Base-by-base conservation (phyloP, 2,888 invertebrate genomes). In the Campoletis raptor region DNA sequence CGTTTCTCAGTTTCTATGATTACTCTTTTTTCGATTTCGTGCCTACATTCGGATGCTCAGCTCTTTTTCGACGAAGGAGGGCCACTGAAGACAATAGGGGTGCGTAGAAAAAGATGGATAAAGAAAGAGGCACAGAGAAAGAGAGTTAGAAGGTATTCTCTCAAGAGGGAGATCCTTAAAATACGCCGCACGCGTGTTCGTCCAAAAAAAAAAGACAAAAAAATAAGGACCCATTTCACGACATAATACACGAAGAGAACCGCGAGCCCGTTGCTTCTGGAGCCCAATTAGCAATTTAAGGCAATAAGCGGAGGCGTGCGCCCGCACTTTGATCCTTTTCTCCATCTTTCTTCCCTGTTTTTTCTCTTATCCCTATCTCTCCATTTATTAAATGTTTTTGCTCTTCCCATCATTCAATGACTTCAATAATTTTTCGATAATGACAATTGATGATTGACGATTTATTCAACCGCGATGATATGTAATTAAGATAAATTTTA, bases 201-300 rank as follows among this genome's bases (percentile, higher is more conserved):
- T 24, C 21, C 30, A 64, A 64, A 79, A 12, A 74, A 82, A 76
- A 36, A 61, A 42, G 21, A 64, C 57, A 61, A 83, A 82, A 74
- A 83, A 88, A 85, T 79, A 81, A 77, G 84, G 89, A 88, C 87
- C 88, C 84, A 85, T 85, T 90, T 89, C 89, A 90, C 89, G 90
- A 89, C 88, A 89, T 67, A 57, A 81, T 81, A 74, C 87, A 89
- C 81, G 81, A 89, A 88, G 89, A 89, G 90, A 87, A 88, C 88
- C 89, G 86, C 87, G 85, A 77, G 40, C 74, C 83, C 74, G 87
- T 84, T 88, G 82, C 81, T 85, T 79, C 78, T 61, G 30, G 82
- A 85, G 89, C 72, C 91, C 93, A 93, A 93, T 93, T 93, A 93
- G 93, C 93, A 92, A 93, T 93, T 93, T 92, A 89, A 92, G 91